Percentiles rank a stretch among this genome's conserved stretches.
Evolutionary conservation across 53 echinoderm and acorn worm genomes (phyloP).

Genomic region (Arbacia lixula): DNA sequence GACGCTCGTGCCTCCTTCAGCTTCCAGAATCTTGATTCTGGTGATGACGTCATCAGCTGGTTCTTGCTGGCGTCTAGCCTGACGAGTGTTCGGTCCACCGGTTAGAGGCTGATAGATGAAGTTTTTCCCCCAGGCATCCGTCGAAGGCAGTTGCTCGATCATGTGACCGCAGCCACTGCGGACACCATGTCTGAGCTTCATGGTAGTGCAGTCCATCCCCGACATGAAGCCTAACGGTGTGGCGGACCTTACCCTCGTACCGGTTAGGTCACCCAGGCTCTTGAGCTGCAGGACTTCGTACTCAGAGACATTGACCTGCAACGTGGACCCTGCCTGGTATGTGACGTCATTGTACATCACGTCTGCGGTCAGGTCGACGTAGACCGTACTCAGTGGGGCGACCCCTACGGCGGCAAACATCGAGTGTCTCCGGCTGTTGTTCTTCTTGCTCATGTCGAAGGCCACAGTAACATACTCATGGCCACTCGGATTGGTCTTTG

Average conservation of each 20-base stretch:
- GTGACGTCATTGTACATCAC: neutral
- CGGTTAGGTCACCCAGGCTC: slow-evolving; percentile 58
- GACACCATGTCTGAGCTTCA: slow-evolving; percentile 25
- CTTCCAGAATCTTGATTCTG: slow-evolving; percentile 17
- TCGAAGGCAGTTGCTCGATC: slow-evolving; percentile 67
- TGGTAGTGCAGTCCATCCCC: slow-evolving; percentile 59
- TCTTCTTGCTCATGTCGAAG: slow-evolving; percentile 14
- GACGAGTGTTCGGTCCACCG: slow-evolving; percentile 48
- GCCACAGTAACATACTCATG: neutral
- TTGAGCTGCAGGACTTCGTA: slow-evolving; percentile 45
- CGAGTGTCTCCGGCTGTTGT: slow-evolving; percentile 24
- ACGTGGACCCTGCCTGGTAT: neutral
- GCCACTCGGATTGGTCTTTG: neutral
- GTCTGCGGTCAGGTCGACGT: neutral
- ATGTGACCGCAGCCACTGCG: slow-evolving; percentile 57
- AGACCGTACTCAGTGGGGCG: neutral
- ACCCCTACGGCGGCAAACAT: slow-evolving; percentile 35
- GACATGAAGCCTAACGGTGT: slow-evolving; percentile 51
- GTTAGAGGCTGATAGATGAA: slow-evolving; percentile 43
- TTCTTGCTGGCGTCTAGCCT: neutral
- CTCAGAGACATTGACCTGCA: slow-evolving; percentile 21
- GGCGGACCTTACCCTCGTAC: slow-evolving; percentile 42
- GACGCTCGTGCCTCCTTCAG: slow-evolving; percentile 33
- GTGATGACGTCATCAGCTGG: slow-evolving; percentile 34
- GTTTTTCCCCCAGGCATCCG: slow-evolving; percentile 44